phyloP scores from a whole-genome alignment of 2,113 vertebrate genomes.

The Baryphthengus martii region DNA sequence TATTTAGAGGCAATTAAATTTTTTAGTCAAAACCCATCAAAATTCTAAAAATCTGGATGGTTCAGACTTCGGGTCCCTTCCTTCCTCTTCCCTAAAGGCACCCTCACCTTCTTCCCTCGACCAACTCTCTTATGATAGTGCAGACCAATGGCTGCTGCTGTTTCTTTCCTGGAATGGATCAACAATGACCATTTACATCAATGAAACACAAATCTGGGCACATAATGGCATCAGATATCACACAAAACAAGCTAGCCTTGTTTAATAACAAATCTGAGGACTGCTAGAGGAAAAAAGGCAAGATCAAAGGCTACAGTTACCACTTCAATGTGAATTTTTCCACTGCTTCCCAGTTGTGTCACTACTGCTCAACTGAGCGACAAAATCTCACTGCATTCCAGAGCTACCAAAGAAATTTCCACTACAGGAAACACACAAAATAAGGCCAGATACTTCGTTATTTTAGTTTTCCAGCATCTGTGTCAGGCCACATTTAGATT shows the following conservation, averaged over 20 bases:
- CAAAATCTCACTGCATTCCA: background rate
- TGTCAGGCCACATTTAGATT: background rate
- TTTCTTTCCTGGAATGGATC: background rate
- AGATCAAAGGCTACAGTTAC: background rate
- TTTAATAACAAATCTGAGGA: background rate
- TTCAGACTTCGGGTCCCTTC: background rate
- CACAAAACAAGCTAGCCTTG: background rate
- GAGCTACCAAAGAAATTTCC: background rate
- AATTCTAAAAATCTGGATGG: constrained; percentile 29
- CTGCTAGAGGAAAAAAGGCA: background rate
- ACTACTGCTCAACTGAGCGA: background rate
- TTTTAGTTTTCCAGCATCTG: background rate
- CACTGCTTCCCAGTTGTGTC: background rate
- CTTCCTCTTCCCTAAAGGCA: constrained; percentile 10
- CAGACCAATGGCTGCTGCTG: background rate
- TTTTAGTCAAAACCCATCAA: constrained; percentile 54
- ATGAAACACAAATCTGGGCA: constrained; percentile 19
- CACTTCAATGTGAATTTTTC: background rate
- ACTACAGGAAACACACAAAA: background rate
- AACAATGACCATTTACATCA: background rate
- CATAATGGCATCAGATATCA: background rate
- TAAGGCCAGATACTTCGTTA: background rate
- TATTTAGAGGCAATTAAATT: constrained; percentile 55
- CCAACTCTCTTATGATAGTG: background rate
- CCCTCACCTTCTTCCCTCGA: background rate